Evolutionary conservation across 1,140 invertebrate species (phyloP).

Genomic region (fruit fly (Drosophila melanogaster)): DNA sequence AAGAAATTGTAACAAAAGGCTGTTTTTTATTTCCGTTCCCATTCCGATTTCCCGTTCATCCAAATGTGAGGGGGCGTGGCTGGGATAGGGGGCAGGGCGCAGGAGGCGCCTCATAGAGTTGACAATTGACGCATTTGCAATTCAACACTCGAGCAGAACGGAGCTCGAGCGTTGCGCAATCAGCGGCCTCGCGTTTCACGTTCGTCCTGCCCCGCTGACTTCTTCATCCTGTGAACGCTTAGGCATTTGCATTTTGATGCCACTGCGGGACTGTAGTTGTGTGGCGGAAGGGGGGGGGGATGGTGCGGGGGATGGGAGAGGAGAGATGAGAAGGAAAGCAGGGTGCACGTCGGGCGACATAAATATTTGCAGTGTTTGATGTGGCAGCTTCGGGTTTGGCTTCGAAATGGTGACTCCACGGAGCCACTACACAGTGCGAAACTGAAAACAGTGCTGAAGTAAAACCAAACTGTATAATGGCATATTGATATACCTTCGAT

Average conservation of each 20-base stretch:
- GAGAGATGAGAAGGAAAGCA: no score
- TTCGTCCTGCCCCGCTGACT: background rate
- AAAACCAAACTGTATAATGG: no score
- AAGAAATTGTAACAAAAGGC: constrained; percentile 79
- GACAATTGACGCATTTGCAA: constrained; percentile 83
- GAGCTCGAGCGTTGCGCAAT: constrained; percentile 60
- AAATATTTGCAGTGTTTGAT: constrained; percentile 82
- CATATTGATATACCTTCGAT: no score
- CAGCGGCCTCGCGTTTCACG: constrained; percentile 55
- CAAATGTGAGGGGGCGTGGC: background rate
- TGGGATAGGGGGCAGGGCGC: no score
- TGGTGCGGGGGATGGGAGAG: background rate
- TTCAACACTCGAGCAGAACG: constrained; percentile 72
- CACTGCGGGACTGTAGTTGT: background rate
- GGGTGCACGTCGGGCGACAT: constrained; percentile 33
- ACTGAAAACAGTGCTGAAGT: background rate
- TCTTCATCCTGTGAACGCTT: constrained; percentile 26
- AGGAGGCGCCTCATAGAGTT: constrained; percentile 68
- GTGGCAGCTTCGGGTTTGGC: constrained; percentile 63
- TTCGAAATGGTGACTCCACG: constrained; percentile 45
- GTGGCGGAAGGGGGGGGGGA: no score
- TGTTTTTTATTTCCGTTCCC: constrained; percentile 13
- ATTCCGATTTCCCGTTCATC: constrained; percentile 6
- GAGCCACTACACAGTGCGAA: constrained; percentile 5
- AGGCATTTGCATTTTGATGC: constrained; percentile 66